Conservation (phyloP, 2,888 invertebrate genomes). For the Trachelus iudaicus region DNA sequence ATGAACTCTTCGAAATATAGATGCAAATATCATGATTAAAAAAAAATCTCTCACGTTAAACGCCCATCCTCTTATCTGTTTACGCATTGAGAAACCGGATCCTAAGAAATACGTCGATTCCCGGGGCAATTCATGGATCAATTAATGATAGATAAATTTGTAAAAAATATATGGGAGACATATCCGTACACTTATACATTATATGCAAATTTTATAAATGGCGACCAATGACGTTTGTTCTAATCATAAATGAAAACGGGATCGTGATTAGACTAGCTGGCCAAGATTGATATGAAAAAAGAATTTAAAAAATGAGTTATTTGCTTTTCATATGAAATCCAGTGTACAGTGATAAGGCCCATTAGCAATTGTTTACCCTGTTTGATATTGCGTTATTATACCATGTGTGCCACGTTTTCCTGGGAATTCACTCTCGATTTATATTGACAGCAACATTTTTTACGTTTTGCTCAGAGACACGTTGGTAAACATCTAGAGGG, state of each 20-base stretch:
- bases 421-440: background rate
- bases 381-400: background rate
- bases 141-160: background rate
- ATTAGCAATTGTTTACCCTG: background rate
- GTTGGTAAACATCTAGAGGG: background rate
- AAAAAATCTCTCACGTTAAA: background rate
- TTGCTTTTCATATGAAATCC: background rate
- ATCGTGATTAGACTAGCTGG: background rate
- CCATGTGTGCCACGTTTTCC: background rate
- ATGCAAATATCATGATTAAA: background rate
- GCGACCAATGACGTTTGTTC: background rate
- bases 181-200: background rate
- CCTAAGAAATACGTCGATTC: background rate
- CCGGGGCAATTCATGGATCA: background rate
- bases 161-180: background rate
- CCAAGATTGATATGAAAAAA: background rate
- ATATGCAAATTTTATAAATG: background rate
- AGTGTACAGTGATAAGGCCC: background rate
- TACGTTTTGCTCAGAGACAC: background rate
- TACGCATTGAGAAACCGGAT: background rate
- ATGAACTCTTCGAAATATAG: background rate
- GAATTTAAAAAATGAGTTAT: background rate
- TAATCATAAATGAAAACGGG: background rate
- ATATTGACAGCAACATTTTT: background rate
- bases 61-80: background rate